A percentile compares a stretch with the other conserved stretches of the same genome.
These are phyloP conservation scores for Chironex yamaguchii DNA, from an alignment of 30 jellyfish, hydroid and myxozoan species.

Conservation along the genomic window DNA sequence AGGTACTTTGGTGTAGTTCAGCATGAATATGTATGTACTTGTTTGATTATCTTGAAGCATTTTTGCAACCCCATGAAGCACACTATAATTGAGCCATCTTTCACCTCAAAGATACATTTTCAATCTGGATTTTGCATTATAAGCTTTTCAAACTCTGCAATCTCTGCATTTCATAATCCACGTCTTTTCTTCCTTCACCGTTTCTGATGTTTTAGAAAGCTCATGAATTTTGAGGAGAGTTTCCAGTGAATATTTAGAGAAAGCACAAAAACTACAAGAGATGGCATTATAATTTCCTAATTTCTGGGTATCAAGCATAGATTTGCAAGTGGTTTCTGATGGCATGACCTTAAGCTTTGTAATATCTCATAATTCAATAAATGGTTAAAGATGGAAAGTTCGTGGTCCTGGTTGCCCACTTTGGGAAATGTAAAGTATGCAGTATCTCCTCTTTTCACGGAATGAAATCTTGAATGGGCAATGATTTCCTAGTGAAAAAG, in stretches of 20 bases:
- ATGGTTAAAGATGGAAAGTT: too few species aligned
- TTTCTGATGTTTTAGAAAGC: not conserved
- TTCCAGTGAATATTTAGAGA: not conserved
- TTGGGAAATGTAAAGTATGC: too few species aligned
- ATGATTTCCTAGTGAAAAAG: too few species aligned
- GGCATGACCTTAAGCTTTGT: too few species aligned
- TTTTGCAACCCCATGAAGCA: not conserved
- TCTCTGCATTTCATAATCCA: not conserved
- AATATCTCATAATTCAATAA: too few species aligned
- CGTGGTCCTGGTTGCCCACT: too few species aligned
- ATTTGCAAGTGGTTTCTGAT: too few species aligned
- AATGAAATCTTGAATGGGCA: too few species aligned
- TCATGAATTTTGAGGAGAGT: not conserved
- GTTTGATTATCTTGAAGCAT: not conserved
- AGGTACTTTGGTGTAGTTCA: not conserved
- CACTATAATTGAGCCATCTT: not conserved
- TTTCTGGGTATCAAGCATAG: too few species aligned
- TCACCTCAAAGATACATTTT: not conserved
- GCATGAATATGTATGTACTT: not conserved
- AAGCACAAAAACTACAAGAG: not conserved
- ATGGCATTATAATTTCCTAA: not conserved
- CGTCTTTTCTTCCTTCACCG: not conserved
- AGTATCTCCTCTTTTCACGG: too few species aligned
- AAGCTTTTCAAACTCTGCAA: not conserved
- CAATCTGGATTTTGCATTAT: not conserved